Percentiles rank a stretch among this genome's conserved stretches.
These are phyloP conservation scores for Arnoldichthys spilopterus DNA, from an alignment of 2,797 vertebrate species.

Conservation along the genomic window DNA sequence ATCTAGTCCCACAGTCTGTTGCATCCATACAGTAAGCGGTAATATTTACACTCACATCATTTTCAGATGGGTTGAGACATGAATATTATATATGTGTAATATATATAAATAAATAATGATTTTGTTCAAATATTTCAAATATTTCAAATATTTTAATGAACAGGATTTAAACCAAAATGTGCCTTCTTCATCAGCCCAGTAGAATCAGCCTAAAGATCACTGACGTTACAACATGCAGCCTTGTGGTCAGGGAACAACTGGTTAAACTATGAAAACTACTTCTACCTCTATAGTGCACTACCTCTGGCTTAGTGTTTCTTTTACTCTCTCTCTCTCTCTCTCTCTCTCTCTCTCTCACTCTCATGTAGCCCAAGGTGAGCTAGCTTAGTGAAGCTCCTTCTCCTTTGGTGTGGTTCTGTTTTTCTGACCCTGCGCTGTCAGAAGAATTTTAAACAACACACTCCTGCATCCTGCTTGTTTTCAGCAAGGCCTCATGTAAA, in stretches of 20 bases:
- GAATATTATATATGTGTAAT: no score
- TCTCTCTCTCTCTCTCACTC: constrained; percentile 9
- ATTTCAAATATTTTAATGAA: no score
- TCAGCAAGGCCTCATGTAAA: constrained; percentile 80
- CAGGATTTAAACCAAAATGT: no score
- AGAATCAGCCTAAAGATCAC: neutral
- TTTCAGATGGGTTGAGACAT: no score
- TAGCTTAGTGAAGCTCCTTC: constrained; percentile 60
- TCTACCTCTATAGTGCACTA: neutral
- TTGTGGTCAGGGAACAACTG: constrained; percentile 5
- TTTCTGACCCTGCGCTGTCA: constrained; percentile 76
- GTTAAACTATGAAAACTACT: neutral
- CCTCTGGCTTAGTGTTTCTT: constrained; percentile 5
- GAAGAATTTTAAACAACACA: constrained; percentile 76
- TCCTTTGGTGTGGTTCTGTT: constrained; percentile 70
- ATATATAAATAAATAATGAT: no score
- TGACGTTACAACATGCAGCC: neutral
- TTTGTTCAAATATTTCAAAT: no score
- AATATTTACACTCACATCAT: no score
- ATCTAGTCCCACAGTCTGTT: no score
- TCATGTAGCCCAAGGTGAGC: constrained; percentile 66
- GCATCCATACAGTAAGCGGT: no score
- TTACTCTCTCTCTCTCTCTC: constrained; percentile 8
- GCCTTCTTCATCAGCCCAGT: neutral
- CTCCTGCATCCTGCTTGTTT: constrained; percentile 74